Percentiles rank a stretch among this genome's conserved stretches.
These are phyloP conservation scores for Halcyon smyrnensis DNA, from an alignment of 2,797 vertebrate genomes.

Conservation along the genomic window DNA sequence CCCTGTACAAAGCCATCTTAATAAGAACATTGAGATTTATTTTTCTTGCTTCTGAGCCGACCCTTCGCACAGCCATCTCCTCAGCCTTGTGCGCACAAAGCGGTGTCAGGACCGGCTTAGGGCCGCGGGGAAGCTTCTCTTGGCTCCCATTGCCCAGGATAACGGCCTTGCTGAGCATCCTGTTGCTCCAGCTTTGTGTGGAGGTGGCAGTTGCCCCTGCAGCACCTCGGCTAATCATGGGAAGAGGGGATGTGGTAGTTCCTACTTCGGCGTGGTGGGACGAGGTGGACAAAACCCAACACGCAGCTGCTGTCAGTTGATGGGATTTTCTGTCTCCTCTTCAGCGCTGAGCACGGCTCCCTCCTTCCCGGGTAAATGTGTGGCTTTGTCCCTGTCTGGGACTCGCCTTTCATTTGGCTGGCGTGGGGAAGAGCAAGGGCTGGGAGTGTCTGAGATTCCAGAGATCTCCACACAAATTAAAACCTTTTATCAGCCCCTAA, in stretches of 20 bases:
- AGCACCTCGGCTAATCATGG: fast-evolving
- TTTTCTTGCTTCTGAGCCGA: background rate
- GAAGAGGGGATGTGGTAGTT: fast-evolving
- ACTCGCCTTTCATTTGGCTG: background rate
- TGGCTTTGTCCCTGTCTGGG: background rate
- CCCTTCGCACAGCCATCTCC: background rate
- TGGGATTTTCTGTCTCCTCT: background rate
- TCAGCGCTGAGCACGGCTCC: background rate
- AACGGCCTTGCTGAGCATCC: background rate
- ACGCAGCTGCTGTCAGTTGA: background rate
- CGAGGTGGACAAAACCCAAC: background rate
- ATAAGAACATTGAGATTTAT: background rate
- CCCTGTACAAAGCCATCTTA: fast-evolving
- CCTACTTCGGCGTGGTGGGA: fast-evolving
- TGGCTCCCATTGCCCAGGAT: fast-evolving
- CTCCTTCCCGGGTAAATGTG: background rate
- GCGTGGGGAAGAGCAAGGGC: conserved; percentile 39
- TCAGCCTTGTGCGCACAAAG: no score
- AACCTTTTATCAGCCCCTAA: conserved; percentile 80
- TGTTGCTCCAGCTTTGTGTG: fast-evolving
- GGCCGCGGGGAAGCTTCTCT: background rate
- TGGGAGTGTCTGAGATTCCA: conserved; percentile 57
- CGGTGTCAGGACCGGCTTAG: background rate
- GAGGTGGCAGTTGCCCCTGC: background rate
- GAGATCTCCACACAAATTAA: conserved; percentile 79